Evolutionary conservation across 2,113 vertebrate species (phyloP).

Genomic region (Thryonomys swinderianus): DNA sequence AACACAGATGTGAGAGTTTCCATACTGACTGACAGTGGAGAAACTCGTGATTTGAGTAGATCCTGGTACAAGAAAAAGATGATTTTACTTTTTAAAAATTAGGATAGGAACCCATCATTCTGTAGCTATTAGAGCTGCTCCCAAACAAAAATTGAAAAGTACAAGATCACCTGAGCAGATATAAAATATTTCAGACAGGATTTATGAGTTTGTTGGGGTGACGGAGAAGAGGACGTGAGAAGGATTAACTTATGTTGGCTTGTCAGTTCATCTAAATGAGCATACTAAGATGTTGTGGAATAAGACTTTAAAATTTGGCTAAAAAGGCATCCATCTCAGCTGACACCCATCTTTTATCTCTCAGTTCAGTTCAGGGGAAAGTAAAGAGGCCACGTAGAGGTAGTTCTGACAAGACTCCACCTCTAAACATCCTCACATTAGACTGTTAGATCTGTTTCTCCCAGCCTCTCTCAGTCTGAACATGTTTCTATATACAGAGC

Average conservation of each 20-base stretch:
- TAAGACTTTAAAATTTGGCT: not conserved
- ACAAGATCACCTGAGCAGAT: not conserved
- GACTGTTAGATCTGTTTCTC: not conserved
- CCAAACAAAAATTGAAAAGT: not conserved
- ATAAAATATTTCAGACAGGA: not conserved
- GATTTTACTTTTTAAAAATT: not conserved
- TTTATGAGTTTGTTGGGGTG: not conserved
- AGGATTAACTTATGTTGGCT: not conserved
- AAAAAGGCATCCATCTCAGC: not conserved
- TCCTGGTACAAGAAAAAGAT: not conserved
- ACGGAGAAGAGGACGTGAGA: not conserved
- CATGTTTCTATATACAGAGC: not conserved
- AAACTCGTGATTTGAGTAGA: not conserved
- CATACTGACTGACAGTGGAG: not conserved
- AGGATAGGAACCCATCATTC: not conserved
- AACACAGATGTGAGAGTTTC: not conserved
- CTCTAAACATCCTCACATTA: not conserved
- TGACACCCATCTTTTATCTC: not conserved
- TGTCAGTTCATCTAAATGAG: not conserved
- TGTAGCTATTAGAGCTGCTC: not conserved
- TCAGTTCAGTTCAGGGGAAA: not conserved
- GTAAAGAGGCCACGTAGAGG: not conserved
- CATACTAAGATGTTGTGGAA: not conserved
- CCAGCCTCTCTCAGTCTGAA: not conserved
- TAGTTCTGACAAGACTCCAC: not conserved